Conservation (phyloP, 92 coral and sea anemone species). For the Isaurus tuberculatus region DNA sequence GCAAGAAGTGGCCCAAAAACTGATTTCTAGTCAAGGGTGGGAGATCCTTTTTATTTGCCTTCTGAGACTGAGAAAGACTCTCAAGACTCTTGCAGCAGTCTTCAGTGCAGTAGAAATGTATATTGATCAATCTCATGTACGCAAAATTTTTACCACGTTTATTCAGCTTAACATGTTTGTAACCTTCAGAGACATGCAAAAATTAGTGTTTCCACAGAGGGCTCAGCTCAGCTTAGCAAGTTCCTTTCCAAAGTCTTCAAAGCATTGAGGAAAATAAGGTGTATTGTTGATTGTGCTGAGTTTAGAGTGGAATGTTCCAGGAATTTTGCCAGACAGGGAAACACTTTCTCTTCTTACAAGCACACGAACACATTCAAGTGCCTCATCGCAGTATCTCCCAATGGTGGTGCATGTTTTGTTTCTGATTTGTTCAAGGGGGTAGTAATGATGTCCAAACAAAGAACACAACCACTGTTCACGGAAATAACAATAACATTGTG, state of each 20-base stretch:
- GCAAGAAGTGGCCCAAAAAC: too few species aligned
- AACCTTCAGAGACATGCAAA: background rate
- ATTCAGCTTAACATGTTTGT: background rate
- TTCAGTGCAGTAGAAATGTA: too few species aligned
- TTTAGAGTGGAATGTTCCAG: background rate
- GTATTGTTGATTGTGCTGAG: background rate
- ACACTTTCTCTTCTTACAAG: background rate
- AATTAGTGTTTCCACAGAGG: background rate
- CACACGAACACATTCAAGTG: conserved; percentile 1
- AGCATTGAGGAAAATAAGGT: background rate
- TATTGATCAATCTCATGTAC: too few species aligned
- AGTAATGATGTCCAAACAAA: background rate
- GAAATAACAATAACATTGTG: background rate
- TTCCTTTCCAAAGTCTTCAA: background rate
- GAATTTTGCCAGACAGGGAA: conserved; percentile 2
- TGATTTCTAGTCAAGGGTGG: too few species aligned
- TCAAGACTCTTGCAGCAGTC: too few species aligned
- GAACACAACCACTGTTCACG: too few species aligned
- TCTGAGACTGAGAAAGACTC: too few species aligned
- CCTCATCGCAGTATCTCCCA: background rate
- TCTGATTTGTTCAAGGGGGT: conserved; percentile 1
- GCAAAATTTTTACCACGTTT: background rate
- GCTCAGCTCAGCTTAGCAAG: background rate
- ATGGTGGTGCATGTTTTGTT: background rate
- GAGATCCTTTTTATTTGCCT: too few species aligned